Base-by-base conservation (phyloP, 2,888 invertebrate genomes). In the Eueremaeus valkanovi region DNA sequence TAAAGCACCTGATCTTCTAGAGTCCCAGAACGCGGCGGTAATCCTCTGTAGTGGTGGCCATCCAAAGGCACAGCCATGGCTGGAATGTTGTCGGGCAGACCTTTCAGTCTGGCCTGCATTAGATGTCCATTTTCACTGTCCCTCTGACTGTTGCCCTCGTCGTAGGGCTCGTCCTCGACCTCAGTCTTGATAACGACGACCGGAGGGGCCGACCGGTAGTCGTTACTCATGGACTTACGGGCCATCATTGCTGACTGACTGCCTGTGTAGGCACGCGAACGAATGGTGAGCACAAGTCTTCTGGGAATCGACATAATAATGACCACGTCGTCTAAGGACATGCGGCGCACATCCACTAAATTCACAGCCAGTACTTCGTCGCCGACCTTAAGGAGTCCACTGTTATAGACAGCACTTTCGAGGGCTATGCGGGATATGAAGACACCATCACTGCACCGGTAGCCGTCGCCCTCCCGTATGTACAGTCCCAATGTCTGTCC, bases 271-370 rank as follows among this genome's bases (percentile, higher is more conserved):
- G 81, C 80, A 21, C 82, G 78, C 81, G 93, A 93, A 81, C 95
- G 88, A 79, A 96, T 96, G 81, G 95, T 95, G 79, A 99, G 88
- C 79, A 98, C 90, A 82, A 99, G 87, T 81, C 98, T 89, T 82
- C 96, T 88, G 8, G 99, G 98, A 86, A 99, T 99, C 82, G 96
- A 96, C 95, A 99, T 97, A 82, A 98, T 94, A 82, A 98, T 95
- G 80, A 99, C 99, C 79, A 99, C 99, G 85, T 99, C 99, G 85
- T 99, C 98, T 81, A 99, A 87, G 80, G 95, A 94, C 96, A 98
- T 98, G 82, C 92, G 90, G 79, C 95, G 92, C 80, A 99, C 98
- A 84, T 97, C 96, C 80, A 99, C 98, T 82, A 96, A 87, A 85
- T 99, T 99, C 76, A 99, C 97, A 49, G 96, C 95, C 81, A 99